Base-by-base conservation (phyloP, 2,888 invertebrate species). In the Leptinotarsa peninsularis region DNA sequence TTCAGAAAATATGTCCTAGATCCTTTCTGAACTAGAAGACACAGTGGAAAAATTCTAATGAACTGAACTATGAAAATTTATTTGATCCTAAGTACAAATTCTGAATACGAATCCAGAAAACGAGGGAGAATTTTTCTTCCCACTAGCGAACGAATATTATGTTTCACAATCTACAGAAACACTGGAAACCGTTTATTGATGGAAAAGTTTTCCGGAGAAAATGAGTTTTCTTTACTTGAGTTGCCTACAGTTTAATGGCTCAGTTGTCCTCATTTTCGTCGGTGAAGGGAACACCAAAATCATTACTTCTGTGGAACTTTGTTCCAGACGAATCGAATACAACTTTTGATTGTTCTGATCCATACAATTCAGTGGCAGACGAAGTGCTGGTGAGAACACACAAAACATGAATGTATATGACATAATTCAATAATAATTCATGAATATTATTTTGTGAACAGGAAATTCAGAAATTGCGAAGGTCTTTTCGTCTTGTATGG, bases 201-300 rank as follows among this genome's bases (percentile, higher is more conserved):
- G 58, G 58, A 58, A 58, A 58, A 58, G 58, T 58, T 58, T 58
- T 4, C 21, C 15, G 13, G 15, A 27, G 58, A 58, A 58, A 58
- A 58, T 58, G 23, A 58, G 58, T 58, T 58, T 58, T 58, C 58
- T 58, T 21, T 15, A 23, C 21, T 58, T 15, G 23, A 58, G 23
- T 23, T 58, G 21, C n/a, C 43, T 43, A 13, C 58, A 23, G 23
- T 58, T 58, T 58, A 23, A 27, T 58, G 4, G 58, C 58, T 58
- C 58, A 23, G 21, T 58, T 58, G 58, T 58, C 58, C 58, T 58
- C 58, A 58, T 58, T 58, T 58, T 14, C 23, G 27, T 14, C 4
- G 58, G 21, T 17, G 27, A 58, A 58, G 13, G 52, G 52, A 23
- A 23, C 58, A 21, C 58, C 23, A 23, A 23, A 23, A 58, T 27